These are phyloP conservation scores for Sebastes nivosus DNA, from an alignment of 2,797 vertebrate genomes.

Conservation along the genomic window DNA sequence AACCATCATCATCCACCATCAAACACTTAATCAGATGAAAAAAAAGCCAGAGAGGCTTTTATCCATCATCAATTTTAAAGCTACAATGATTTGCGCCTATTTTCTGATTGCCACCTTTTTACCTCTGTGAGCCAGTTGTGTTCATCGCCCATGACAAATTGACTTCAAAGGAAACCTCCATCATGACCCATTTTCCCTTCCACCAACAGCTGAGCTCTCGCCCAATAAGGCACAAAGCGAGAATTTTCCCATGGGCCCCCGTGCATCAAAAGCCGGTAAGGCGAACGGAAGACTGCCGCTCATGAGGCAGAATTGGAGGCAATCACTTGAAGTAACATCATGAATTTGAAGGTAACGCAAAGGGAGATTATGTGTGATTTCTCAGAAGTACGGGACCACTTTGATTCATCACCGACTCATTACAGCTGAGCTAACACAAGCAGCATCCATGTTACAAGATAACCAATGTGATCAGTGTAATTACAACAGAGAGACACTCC, in stretches of 20 bases:
- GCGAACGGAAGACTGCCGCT: conserved; percentile 25
- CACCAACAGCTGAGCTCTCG: conserved; percentile 64
- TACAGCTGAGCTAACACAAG: conserved; percentile 47
- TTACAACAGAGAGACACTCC: conserved; percentile 10
- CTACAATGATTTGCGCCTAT: conserved; percentile 54
- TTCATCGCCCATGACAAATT: conserved; percentile 67
- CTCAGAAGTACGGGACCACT: conserved; percentile 27
- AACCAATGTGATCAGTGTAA: conserved; percentile 17
- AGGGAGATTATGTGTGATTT: conserved; percentile 10
- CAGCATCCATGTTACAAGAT: conserved; percentile 21
- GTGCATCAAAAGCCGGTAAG: conserved; percentile 46
- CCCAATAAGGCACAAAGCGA: conserved; percentile 58
- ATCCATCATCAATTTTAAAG: conserved; percentile 65
- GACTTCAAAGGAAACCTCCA: conserved; percentile 69
- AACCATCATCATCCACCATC: conserved; percentile 42
- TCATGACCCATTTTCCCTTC: conserved; percentile 72
- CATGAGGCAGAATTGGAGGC: conserved; percentile 8
- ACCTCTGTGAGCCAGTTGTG: conserved; percentile 61
- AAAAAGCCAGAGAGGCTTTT: conserved; percentile 51
- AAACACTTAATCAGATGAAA: conserved; percentile 59
- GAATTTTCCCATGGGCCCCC: conserved; percentile 63
- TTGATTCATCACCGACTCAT: conserved; percentile 44
- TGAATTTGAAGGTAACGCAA: conserved; percentile 23
- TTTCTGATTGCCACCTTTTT: conserved; percentile 70
- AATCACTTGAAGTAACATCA: conserved; percentile 39